A percentile compares a stretch with the other conserved stretches of the same genome.
Evolutionary conservation across 2,797 vertebrate species (phyloP).

Genomic region (Rousettus madagascariensis): DNA sequence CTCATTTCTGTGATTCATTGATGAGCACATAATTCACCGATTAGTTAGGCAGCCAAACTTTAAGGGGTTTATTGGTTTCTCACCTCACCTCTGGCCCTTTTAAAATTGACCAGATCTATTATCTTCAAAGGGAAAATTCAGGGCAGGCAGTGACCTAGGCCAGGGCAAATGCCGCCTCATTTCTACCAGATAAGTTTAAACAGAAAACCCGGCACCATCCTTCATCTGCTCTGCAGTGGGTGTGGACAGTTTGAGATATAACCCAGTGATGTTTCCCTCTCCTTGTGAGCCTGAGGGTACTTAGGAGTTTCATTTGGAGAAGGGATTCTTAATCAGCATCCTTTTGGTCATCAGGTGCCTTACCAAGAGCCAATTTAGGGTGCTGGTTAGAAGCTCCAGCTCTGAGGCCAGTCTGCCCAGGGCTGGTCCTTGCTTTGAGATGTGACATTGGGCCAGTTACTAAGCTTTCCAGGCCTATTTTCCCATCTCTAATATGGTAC

Average conservation of each 20-base stretch:
- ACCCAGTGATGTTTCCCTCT: neutral
- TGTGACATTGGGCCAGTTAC: neutral
- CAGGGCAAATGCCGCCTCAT: conserved; percentile 39
- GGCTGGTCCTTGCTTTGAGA: neutral
- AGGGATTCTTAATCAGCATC: neutral
- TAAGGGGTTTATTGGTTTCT: conserved; percentile 84
- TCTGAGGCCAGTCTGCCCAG: neutral
- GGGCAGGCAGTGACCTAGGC: conserved; percentile 55
- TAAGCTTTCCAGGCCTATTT: neutral
- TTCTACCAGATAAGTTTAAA: conserved; percentile 59
- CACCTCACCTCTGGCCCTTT: conserved; percentile 86
- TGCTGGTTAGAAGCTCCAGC: neutral
- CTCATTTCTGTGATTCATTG: conserved; percentile 85
- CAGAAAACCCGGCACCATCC: neutral
- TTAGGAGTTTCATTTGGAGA: neutral
- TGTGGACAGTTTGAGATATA: neutral
- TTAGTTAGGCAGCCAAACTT: conserved; percentile 86
- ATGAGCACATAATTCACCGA: conserved; percentile 87
- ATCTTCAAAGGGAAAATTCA: conserved; percentile 72
- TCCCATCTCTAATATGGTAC: neutral
- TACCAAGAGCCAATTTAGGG: neutral
- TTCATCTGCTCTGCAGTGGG: neutral
- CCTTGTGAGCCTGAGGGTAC: neutral
- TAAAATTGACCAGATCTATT: conserved; percentile 85
- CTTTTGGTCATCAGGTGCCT: neutral